Conservation (phyloP, 2,888 invertebrate genomes). For the Drosophila austrosaltans region DNA sequence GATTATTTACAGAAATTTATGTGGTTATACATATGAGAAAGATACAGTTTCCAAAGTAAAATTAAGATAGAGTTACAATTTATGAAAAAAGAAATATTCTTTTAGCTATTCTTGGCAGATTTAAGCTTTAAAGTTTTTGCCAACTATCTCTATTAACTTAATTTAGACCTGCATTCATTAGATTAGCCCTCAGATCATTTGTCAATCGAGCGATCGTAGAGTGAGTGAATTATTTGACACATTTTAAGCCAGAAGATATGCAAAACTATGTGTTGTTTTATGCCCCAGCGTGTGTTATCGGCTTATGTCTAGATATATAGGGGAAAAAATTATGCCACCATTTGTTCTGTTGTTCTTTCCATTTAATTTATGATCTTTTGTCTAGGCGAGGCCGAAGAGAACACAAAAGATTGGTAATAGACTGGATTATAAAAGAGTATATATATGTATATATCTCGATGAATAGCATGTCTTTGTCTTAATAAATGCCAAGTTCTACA, state of each 20-base stretch:
- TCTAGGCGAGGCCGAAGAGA: not conserved
- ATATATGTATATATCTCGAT: not conserved
- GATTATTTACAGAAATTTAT: slow-evolving; percentile 1
- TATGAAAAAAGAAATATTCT: not conserved
- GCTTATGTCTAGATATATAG: not conserved
- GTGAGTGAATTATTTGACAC: slow-evolving; percentile 13
- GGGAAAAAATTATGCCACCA: slow-evolving; percentile 12
- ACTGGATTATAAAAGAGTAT: not conserved
- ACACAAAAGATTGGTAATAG: slow-evolving; percentile 5
- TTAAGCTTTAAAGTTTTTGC: not conserved
- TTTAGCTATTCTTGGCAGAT: no score
- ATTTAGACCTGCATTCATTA: not conserved
- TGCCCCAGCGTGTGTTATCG: not conserved
- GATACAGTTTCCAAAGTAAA: not conserved
- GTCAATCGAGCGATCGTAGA: not conserved
- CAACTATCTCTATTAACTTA: not conserved
- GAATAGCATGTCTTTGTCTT: not conserved
- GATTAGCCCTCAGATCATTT: not conserved
- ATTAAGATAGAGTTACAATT: not conserved
- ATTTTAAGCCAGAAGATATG: slow-evolving; percentile 7
- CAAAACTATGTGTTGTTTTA: not conserved
- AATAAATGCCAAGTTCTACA: not conserved
- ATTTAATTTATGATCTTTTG: slow-evolving; percentile 16
- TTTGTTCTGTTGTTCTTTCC: slow-evolving; percentile 5
- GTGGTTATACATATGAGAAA: not conserved